phyloP scores from a whole-genome alignment of 2,113 vertebrate genomes.

The Ginglymostoma cirratum region DNA sequence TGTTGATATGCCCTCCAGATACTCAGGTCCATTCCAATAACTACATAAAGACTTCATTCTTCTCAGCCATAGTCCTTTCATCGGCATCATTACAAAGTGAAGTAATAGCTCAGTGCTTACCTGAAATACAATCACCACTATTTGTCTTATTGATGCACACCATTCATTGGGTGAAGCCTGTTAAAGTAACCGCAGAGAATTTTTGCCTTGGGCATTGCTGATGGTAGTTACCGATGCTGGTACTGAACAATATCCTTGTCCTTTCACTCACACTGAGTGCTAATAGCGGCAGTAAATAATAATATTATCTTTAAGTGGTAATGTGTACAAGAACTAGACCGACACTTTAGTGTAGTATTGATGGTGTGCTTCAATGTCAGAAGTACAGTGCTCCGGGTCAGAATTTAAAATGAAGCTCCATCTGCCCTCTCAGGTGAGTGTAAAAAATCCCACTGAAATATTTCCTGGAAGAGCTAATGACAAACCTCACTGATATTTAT shows the following conservation, averaged over 20 bases:
- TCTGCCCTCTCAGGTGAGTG: not conserved
- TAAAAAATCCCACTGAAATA: not conserved
- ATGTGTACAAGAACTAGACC: not conserved
- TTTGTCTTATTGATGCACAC: conserved; percentile 42
- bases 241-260: conserved; percentile 43
- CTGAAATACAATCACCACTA: conserved; percentile 51
- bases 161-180: not conserved
- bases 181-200: conserved; percentile 44
- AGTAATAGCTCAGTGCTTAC: conserved; percentile 52
- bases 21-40: conserved; percentile 35
- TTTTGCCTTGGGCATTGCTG: conserved; percentile 47
- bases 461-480: not conserved
- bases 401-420: not conserved
- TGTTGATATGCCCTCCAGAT: conserved; percentile 29
- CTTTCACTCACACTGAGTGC: conserved; percentile 41
- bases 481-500: no score
- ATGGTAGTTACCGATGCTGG: conserved; percentile 48
- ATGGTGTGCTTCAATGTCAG: no score
- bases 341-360: not conserved
- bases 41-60: conserved; percentile 49
- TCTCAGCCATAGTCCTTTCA: conserved; percentile 41
- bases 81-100: conserved; percentile 47
- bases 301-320: conserved; percentile 34
- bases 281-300: conserved; percentile 46
- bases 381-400: not conserved